Evolutionary conservation across 2,113 vertebrate genomes (phyloP).

Genomic region (Dipodomys merriami): DNA sequence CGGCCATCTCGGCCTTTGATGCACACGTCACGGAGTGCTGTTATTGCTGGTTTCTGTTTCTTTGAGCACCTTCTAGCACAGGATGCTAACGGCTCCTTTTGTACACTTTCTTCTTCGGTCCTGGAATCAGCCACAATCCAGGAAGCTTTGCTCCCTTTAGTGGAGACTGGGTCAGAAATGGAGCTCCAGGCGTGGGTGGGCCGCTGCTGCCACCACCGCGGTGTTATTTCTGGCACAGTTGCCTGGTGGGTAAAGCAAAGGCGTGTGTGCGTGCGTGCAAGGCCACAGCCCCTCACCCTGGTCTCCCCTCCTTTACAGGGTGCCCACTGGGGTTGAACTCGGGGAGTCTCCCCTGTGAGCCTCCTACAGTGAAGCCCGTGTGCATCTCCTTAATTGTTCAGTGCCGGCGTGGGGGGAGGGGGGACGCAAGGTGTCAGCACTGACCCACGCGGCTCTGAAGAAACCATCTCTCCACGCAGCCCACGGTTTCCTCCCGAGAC

Average conservation of each 20-base stretch:
- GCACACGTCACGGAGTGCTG: fast-evolving
- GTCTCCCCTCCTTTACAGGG: too few relatives aligned
- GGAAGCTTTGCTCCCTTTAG: too few relatives aligned
- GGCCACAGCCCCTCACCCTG: too few relatives aligned
- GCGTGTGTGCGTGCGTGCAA: fast-evolving
- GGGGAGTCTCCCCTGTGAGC: too few relatives aligned
- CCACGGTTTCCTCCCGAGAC: background rate
- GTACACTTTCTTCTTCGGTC: background rate
- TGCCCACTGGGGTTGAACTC: too few relatives aligned
- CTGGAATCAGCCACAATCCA: fast-evolving
- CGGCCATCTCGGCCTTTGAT: background rate
- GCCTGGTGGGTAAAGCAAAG: background rate
- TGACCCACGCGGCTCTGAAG: too few relatives aligned
- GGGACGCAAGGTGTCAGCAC: too few relatives aligned
- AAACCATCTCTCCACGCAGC: too few relatives aligned
- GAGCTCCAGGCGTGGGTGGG: too few relatives aligned
- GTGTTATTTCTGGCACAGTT: background rate
- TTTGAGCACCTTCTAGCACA: background rate
- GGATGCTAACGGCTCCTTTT: background rate
- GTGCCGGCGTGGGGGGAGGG: too few relatives aligned
- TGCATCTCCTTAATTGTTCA: too few relatives aligned
- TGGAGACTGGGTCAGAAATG: background rate
- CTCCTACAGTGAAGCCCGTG: too few relatives aligned
- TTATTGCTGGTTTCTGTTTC: background rate
- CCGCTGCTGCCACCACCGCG: background rate